Evolutionary conservation across 2,888 invertebrate genomes (phyloP).

Genomic region (Smittia sp.): DNA sequence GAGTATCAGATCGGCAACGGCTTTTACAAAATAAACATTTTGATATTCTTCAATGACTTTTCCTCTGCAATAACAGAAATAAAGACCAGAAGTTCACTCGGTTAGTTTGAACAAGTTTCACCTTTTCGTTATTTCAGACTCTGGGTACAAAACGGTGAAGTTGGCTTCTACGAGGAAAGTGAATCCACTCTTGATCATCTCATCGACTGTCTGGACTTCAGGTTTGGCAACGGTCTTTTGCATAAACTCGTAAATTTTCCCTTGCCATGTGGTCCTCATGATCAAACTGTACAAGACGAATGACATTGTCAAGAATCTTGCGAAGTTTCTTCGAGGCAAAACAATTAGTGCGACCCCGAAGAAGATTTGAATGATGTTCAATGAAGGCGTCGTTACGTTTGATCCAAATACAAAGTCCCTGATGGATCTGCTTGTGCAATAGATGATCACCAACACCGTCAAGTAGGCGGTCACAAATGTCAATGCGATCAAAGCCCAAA

Average conservation of each 20-base stretch:
- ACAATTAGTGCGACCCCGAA: not conserved
- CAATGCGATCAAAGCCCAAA: not conserved
- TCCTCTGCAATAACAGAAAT: too few species aligned
- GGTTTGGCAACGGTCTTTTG: not conserved
- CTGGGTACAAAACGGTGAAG: too few species aligned
- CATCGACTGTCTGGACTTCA: not conserved
- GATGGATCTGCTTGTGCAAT: not conserved
- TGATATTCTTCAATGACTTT: too few species aligned
- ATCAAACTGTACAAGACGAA: not conserved
- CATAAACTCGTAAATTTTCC: not conserved
- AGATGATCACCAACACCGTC: not conserved
- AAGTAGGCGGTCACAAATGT: not conserved
- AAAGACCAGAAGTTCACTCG: too few species aligned
- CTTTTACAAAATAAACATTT: too few species aligned
- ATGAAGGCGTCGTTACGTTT: not conserved
- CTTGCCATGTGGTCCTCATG: slow-evolving; percentile 12
- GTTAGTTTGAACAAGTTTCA: too few species aligned
- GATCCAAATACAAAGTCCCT: not conserved
- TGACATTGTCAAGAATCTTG: not conserved
- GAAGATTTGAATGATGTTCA: not conserved
- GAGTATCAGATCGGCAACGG: too few species aligned
- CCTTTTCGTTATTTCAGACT: too few species aligned
- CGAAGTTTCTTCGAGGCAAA: slow-evolving; percentile 9
- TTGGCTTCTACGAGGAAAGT: not conserved
- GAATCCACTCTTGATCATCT: not conserved